Evolutionary conservation across 2,888 invertebrate genomes (phyloP).

Genomic region (Oxytorus armatus): DNA sequence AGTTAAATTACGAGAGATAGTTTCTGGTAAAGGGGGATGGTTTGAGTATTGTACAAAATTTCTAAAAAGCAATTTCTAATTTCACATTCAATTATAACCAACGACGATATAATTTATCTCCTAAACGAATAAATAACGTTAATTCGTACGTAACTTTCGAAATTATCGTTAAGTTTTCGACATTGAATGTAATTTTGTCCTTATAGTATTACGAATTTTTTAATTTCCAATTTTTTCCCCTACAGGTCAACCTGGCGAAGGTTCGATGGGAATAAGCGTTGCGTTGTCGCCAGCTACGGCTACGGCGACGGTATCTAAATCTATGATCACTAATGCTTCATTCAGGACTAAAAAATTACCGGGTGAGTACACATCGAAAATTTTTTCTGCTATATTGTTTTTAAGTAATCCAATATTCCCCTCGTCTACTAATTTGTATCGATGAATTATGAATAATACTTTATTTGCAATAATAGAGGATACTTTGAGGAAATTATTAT

Average conservation of each 20-base stretch:
- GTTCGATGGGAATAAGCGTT: constrained; percentile 93
- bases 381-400: not conserved
- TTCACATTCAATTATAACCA: too few relatives aligned
- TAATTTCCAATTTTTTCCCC: not conserved
- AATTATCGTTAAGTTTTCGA: too few relatives aligned
- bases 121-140: too few relatives aligned
- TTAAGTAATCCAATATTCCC: not conserved
- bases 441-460: not conserved
- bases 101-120: too few relatives aligned
- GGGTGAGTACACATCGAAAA: constrained; percentile 86
- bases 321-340: constrained; percentile 99
- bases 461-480: not conserved
- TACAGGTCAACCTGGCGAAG: constrained; percentile 90
- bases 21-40: too few relatives aligned
- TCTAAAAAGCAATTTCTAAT: too few relatives aligned
- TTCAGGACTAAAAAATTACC: constrained; percentile 98
- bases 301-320: constrained; percentile 93
- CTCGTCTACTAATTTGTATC: not conserved
- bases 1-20: too few relatives aligned
- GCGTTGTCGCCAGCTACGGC: constrained; percentile 91
- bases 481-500: too few relatives aligned
- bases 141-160: too few relatives aligned
- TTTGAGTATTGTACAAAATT: too few relatives aligned
- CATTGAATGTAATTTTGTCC: too few relatives aligned
- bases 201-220: too few relatives aligned